Percentiles rank a stretch among this genome's conserved stretches.
Evolutionary conservation across 2,888 invertebrate genomes (phyloP).

Genomic region (Hypomecis punctinalis): DNA sequence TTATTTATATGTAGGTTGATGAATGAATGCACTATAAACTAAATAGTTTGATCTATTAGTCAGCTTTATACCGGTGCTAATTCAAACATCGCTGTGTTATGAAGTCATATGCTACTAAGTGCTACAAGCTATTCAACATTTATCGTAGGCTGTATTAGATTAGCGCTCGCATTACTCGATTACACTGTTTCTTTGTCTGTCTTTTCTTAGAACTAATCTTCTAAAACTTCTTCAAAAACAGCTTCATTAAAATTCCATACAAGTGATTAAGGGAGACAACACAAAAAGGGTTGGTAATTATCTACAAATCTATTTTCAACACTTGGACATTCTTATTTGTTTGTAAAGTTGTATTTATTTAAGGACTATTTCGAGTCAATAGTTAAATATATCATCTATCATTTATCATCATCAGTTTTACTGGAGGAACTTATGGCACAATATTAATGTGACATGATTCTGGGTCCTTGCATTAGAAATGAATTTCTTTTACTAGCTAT

Average conservation of each 20-base stretch:
- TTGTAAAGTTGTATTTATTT: background rate
- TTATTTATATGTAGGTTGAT: too few relatives aligned
- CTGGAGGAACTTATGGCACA: too few relatives aligned
- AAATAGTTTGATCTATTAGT: conserved; percentile 10
- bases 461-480: too few relatives aligned
- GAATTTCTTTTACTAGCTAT: too few relatives aligned
- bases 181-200: conserved; percentile 4
- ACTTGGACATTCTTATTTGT: conserved; percentile 3
- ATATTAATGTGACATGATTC: too few relatives aligned
- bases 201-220: background rate
- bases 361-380: background rate
- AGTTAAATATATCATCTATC: too few relatives aligned
- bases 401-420: too few relatives aligned
- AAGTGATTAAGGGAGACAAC: conserved; percentile 13
- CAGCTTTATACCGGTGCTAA: conserved; percentile 11
- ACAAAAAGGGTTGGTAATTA: conserved; percentile 13
- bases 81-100: conserved; percentile 16
- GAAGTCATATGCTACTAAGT: conserved; percentile 16
- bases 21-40: too few relatives aligned
- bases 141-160: conserved; percentile 6
- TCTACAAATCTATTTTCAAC: conserved; percentile 10
- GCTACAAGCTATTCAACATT: conserved; percentile 9
- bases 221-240: background rate
- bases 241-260: conserved; percentile 20
- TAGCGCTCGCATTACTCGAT: background rate